A percentile compares a stretch with the other conserved stretches of the same genome.
Evolutionary conservation across 2,113 vertebrate species (phyloP).

Genomic region (Empidonax alnorum): DNA sequence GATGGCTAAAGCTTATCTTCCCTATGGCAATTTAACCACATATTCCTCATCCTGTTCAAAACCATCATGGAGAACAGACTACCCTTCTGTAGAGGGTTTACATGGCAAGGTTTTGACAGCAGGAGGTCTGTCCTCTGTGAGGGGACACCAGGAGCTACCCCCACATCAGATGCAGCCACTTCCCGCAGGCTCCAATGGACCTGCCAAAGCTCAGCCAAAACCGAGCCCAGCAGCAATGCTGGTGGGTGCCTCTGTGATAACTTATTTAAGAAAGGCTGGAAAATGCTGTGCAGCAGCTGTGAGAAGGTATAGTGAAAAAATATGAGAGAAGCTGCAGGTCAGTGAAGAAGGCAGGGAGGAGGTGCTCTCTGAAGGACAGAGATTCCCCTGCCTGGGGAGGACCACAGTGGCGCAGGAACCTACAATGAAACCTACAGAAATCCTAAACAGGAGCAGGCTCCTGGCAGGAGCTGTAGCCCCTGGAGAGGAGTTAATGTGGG

Average conservation of each 20-base stretch:
- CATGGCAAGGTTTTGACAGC: background rate
- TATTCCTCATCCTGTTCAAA: background rate
- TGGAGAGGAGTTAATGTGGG: background rate
- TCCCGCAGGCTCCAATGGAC: background rate
- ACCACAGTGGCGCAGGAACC: background rate
- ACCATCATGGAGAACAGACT: background rate
- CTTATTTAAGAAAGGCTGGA: background rate
- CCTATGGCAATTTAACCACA: background rate
- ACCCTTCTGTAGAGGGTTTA: background rate
- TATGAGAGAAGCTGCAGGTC: background rate
- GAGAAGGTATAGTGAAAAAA: background rate
- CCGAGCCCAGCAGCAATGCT: background rate
- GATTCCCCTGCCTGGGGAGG: background rate
- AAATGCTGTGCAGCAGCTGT: background rate
- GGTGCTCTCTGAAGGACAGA: background rate
- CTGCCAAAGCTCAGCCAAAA: background rate
- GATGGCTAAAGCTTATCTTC: background rate
- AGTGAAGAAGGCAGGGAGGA: background rate
- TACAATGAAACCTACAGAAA: background rate
- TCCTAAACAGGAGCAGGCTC: background rate
- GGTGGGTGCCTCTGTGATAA: background rate
- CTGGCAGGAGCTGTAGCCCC: background rate
- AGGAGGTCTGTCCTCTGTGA: background rate
- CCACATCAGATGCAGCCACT: background rate
- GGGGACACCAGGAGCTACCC: background rate